Conservation (phyloP, 2,797 vertebrate species). For the Paratrypauchen microcephalus region DNA sequence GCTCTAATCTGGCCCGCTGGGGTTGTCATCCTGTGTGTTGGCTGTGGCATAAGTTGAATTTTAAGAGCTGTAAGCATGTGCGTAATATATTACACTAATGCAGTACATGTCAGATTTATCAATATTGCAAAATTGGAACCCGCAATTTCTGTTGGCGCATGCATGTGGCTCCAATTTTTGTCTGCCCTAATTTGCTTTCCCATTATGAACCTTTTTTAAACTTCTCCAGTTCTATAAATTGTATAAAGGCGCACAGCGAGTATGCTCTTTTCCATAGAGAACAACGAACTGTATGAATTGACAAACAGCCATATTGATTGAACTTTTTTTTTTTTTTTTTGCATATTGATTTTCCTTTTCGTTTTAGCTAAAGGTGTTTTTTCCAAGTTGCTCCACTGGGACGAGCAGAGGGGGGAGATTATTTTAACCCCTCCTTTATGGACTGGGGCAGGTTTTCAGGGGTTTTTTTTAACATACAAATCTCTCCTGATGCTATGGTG, state of each 20-base stretch:
- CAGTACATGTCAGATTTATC: not conserved
- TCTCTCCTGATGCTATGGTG: slow-evolving; percentile 55
- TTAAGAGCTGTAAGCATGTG: not conserved
- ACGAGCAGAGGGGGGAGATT: slow-evolving; percentile 35
- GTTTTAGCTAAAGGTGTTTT: slow-evolving; percentile 46
- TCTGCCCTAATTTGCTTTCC: not conserved
- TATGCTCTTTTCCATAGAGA: slow-evolving; percentile 26
- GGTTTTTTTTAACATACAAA: slow-evolving; percentile 62
- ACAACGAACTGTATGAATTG: slow-evolving; percentile 32
- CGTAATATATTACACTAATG: not conserved
- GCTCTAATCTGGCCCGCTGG: slow-evolving; percentile 29
- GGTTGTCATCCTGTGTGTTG: slow-evolving; percentile 23
- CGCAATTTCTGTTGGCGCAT: not conserved
- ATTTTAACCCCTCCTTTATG: slow-evolving; percentile 56
- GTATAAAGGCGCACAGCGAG: not conserved
- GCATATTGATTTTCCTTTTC: slow-evolving; percentile 40
- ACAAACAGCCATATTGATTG: slow-evolving; percentile 49
- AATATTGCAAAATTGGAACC: not conserved
- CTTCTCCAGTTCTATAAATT: not conserved
- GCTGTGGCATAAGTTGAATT: slow-evolving; percentile 9
- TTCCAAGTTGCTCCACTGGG: slow-evolving; percentile 44
- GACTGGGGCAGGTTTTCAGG: slow-evolving; percentile 35
- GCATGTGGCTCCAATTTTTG: not conserved
- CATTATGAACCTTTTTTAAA: slow-evolving; percentile 1
- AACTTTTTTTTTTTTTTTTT: slow-evolving; percentile 16